phyloP scores from a whole-genome alignment of 2,113 vertebrate genomes.

The Eidolon helvum region DNA sequence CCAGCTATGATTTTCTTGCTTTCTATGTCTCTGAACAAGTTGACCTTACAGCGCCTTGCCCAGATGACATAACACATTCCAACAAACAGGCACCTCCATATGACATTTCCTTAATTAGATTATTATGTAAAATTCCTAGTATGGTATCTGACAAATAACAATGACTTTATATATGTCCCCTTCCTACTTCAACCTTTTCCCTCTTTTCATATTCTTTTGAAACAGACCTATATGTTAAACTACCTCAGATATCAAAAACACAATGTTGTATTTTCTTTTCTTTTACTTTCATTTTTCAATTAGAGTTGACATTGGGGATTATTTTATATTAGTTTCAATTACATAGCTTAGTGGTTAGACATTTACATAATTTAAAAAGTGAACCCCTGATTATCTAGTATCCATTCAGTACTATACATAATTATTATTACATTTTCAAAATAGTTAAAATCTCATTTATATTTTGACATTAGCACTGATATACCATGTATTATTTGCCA shows the following conservation, averaged over 20 bases:
- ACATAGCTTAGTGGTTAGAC: too few relatives aligned
- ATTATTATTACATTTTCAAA: not conserved
- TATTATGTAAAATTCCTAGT: not conserved
- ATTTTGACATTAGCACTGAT: not conserved
- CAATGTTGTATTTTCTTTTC: not conserved
- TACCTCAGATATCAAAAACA: slow-evolving; percentile 4
- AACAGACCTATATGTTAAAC: slow-evolving; percentile 31
- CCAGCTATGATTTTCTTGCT: not conserved
- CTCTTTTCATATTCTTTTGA: not conserved
- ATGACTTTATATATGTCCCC: not conserved
- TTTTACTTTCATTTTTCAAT: too few relatives aligned
- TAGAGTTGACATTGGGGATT: too few relatives aligned
- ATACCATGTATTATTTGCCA: not conserved
- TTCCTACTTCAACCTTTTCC: not conserved
- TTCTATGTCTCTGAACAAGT: slow-evolving; percentile 12
- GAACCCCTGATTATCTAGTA: too few relatives aligned
- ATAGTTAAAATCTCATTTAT: not conserved
- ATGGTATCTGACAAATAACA: slow-evolving; percentile 8
- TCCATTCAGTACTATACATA: too few relatives aligned
- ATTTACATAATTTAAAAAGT: too few relatives aligned
- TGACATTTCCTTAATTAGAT: not conserved
- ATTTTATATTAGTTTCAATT: too few relatives aligned
- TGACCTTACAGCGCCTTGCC: not conserved
- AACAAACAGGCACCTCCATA: not conserved
- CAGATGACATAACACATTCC: not conserved